These are phyloP conservation scores for Lycocorax pyrrhopterus DNA, from an alignment of 2,113 vertebrate genomes.

Conservation along the genomic window DNA sequence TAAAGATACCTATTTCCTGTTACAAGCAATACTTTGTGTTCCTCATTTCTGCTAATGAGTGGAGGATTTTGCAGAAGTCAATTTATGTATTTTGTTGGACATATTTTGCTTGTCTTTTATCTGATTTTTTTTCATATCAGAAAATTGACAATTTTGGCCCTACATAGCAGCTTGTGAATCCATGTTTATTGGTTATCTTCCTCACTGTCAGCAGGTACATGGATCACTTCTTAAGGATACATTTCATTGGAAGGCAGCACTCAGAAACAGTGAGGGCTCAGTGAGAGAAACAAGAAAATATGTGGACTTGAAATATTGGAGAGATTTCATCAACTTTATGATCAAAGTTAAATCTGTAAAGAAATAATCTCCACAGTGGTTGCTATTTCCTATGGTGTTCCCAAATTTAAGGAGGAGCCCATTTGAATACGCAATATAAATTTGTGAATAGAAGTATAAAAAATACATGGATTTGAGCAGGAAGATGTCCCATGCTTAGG, in stretches of 20 bases:
- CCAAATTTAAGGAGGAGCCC: not conserved
- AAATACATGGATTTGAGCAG: not conserved
- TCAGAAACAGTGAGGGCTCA: not conserved
- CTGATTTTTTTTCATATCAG: not conserved
- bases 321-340: not conserved
- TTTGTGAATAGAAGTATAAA: not conserved
- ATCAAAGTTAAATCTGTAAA: not conserved
- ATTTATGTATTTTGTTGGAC: not conserved
- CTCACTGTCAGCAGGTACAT: not conserved
- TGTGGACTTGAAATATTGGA: not conserved
- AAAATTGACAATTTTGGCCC: not conserved
- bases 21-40: not conserved
- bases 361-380: not conserved
- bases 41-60: not conserved
- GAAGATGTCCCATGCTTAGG: not conserved
- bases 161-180: not conserved
- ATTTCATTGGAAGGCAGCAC: not conserved
- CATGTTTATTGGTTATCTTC: not conserved
- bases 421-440: not conserved
- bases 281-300: not conserved
- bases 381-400: not conserved
- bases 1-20: not conserved
- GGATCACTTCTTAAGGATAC: not conserved
- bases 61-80: not conserved
- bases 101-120: not conserved